Evolutionary conservation across 2,113 vertebrate species (phyloP).

Genomic region (Acanthisitta chloris): DNA sequence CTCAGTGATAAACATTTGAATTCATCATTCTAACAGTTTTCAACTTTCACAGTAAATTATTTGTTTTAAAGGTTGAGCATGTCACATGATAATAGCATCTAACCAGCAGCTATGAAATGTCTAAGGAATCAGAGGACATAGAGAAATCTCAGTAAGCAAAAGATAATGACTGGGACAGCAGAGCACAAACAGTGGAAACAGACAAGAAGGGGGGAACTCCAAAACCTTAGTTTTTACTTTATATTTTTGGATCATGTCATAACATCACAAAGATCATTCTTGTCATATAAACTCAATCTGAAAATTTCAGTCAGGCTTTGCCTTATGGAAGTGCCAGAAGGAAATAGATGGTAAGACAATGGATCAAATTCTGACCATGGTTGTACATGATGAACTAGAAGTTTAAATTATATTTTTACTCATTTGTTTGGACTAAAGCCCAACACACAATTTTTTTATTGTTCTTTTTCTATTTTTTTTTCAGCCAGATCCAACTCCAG

Average conservation of each 20-base stretch:
- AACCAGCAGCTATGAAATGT: slow-evolving; percentile 49
- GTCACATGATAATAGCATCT: not conserved
- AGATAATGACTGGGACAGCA: not conserved
- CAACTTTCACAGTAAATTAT: slow-evolving; percentile 43
- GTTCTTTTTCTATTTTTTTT: not conserved
- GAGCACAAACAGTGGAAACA: not conserved
- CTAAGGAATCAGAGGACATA: not conserved
- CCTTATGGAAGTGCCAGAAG: not conserved
- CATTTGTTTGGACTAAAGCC: accelerated
- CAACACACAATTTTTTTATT: not conserved
- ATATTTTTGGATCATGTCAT: not conserved
- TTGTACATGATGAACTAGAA: not conserved
- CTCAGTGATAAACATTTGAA: not conserved
- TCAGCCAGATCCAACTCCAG: not conserved
- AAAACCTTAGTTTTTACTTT: not conserved
- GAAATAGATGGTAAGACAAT: not conserved
- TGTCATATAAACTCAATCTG: not conserved
- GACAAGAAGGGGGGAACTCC: not conserved
- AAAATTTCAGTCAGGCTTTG: not conserved
- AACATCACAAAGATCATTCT: not conserved
- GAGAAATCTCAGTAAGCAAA: not conserved
- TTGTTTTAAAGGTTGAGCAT: slow-evolving; percentile 50
- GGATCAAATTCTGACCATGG: not conserved
- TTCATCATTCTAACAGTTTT: slow-evolving; percentile 1
- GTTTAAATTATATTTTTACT: not conserved